Base-by-base conservation (phyloP, 1,140 invertebrate genomes). In the Penaeus chinensis region DNA sequence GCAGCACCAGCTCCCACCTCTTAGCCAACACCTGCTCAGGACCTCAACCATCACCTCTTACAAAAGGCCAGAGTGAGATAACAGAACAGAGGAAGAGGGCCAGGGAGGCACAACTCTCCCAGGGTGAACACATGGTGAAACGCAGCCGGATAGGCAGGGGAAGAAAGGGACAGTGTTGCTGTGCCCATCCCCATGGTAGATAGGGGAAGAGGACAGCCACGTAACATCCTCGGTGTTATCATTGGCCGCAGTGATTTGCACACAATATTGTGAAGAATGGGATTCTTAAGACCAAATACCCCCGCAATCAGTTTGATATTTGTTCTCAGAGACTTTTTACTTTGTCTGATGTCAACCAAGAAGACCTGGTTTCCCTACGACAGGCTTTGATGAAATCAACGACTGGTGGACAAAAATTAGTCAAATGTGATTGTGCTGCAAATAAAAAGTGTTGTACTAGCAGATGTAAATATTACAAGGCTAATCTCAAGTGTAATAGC, bases 141-240 rank as follows among this genome's bases (percentile, higher is more conserved):
- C 32, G 32, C 32, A 69, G 11, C 66, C 22, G 66, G 66, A 24
- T 69, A 69, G 66, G 66, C 11, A 69, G 66, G 66, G 66, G 66
- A 69, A 69, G 66, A 24, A 69, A 10, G 66, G 27, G 66, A 69
- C 54, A 61, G 66, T 82, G 62, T 82, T 66, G 80, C 80, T 24
- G 18, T 82, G n/a, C 80, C 80, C 24, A 77, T 82, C 27, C 80
- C 80, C n/a, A 22, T 82, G 32, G 80, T 82, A 11, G 80, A 82
- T 82, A 10, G 80, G 54, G 61, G 80, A 66, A 20, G 0, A 11
- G 80, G 61, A 60, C 1, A 82, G 78, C 32, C 80, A 27, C 24
- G 80, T 22, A 82, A 82, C 37, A 82, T 82, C 63, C 62, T 82
- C 32, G 47, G 80, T 63, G 80, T 82, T 37, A 82, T 82, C 7